Evolutionary conservation across 1,140 invertebrate genomes (phyloP), one percentile per base, ranked within the genome.

Genomic region (Choristoneura fumiferana): DNA sequence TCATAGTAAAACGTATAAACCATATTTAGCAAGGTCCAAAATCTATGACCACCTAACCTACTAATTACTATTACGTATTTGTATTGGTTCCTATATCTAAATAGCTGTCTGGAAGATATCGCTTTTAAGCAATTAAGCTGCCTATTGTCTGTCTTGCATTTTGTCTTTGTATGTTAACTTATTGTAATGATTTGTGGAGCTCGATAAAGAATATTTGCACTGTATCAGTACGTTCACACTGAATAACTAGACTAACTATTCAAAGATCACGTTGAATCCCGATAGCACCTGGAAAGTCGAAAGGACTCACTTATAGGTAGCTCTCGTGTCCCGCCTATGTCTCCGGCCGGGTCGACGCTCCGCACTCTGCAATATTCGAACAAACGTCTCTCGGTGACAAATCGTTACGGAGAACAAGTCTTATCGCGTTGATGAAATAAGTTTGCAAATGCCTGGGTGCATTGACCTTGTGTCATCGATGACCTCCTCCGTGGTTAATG

Each of bases 381-480:
- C n/a, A 40, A 49, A 49, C 43, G 22, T 29, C 17, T 49, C 43
- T 49, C 22, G 22, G 43, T 33, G 43, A 49, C 43, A 49, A 45
- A 45, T 45, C 40, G 17, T 33, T 49, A 33, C n/a, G 17, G 43
- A n/a, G 18, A 29, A 29, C 18, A 49, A 49, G 18, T 12, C 5
- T 29, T 49, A 49, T 49, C 40, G 17, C 2, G 12, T 18, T 49
- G 43, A 49, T 49, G 18, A 49, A 49, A 22, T 29, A 12, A 22
- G 43, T 49, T 49, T 49, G 43, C 22, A 5, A 29, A 49, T 12
- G 43, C 43, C 0, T 17, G 43, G 18, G 43, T 49, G 18, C 18
- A 8, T 13, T 49, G 12, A 29, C 4, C 43, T 49, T 12, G 18
- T 4, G 43, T 49, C 43, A 49, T 49, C 43, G 43, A 10, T 49